Evolutionary conservation across 2,797 vertebrate species (phyloP).

Genomic region (Amphiprion clarkii): DNA sequence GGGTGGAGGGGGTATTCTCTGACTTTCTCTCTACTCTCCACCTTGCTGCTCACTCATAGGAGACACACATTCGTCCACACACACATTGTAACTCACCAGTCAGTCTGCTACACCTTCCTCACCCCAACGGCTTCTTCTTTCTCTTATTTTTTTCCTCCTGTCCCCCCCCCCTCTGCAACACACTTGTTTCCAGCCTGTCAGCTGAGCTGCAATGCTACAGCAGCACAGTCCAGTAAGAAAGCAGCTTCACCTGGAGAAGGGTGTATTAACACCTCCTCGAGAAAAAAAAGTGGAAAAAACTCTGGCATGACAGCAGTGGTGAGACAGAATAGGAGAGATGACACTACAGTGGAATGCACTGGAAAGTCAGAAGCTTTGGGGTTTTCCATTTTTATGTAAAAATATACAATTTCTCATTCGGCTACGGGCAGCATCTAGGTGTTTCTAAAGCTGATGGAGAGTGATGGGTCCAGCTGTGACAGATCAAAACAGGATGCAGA

Average conservation of each 20-base stretch:
- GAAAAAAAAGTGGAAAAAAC: neutral
- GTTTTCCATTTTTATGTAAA: neutral
- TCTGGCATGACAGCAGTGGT: constrained; percentile 1
- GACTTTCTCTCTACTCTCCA: constrained; percentile 22
- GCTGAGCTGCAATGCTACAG: constrained; percentile 56
- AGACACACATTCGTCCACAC: constrained; percentile 14
- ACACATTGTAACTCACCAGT: constrained; percentile 16
- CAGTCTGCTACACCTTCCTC: constrained; percentile 10
- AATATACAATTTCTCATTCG: neutral
- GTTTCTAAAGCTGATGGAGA: neutral
- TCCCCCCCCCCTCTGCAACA: constrained; percentile 32
- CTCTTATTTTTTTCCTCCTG: neutral
- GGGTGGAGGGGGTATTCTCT: constrained; percentile 64
- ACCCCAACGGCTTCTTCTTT: neutral
- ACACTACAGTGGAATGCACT: constrained; percentile 3
- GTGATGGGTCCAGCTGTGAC: too few relatives aligned
- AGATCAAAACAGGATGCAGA: neutral
- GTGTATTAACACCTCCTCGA: neutral
- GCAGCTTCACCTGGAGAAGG: constrained; percentile 35
- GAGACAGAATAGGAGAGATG: neutral
- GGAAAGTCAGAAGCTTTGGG: neutral
- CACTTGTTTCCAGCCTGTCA: constrained; percentile 48
- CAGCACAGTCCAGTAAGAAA: constrained; percentile 47
- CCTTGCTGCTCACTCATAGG: constrained; percentile 6
- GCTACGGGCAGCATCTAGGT: neutral